A percentile compares a stretch with the other conserved stretches of the same genome.
These are phyloP conservation scores for Phasia obesa DNA, from an alignment of 2,888 invertebrate genomes.

Conservation along the genomic window DNA sequence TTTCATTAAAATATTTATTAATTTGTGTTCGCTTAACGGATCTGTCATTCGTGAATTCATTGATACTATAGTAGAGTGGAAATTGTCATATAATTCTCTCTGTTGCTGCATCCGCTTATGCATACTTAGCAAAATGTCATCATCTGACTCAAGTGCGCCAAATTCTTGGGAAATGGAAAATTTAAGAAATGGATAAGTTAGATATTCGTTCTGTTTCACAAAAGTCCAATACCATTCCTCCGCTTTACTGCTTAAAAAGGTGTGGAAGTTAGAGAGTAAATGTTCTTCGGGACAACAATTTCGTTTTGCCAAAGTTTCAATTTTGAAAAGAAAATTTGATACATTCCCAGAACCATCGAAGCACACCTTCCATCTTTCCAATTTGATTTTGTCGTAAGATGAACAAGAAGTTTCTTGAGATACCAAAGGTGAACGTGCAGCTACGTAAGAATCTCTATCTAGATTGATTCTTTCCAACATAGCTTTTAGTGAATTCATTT, in stretches of 20 bases:
- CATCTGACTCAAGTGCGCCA: conserved; percentile 1
- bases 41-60: conserved; percentile 26
- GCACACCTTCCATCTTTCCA: conserved; percentile 31
- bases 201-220: conserved; percentile 12
- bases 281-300: conserved; percentile 9
- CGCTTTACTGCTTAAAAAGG: conserved; percentile 18
- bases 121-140: conserved; percentile 14
- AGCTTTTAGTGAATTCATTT: too few species aligned
- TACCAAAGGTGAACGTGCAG: too few species aligned
- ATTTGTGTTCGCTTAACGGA: not conserved
- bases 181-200: conserved; percentile 1
- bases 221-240: conserved; percentile 38
- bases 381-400: too few species aligned
- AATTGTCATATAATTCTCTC: conserved; percentile 28
- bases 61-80: conserved; percentile 5
- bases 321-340: conserved; percentile 31
- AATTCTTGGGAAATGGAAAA: conserved; percentile 16
- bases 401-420: too few species aligned
- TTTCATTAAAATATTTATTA: conserved; percentile 3
- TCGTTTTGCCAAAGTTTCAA: conserved; percentile 12
- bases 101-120: not conserved
- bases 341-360: conserved; percentile 34
- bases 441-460: too few species aligned
- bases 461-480: too few species aligned
- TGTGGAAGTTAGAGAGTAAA: conserved; percentile 14